phyloP scores from a whole-genome alignment of 2,888 invertebrate genomes.

The Esperia sulphurella region DNA sequence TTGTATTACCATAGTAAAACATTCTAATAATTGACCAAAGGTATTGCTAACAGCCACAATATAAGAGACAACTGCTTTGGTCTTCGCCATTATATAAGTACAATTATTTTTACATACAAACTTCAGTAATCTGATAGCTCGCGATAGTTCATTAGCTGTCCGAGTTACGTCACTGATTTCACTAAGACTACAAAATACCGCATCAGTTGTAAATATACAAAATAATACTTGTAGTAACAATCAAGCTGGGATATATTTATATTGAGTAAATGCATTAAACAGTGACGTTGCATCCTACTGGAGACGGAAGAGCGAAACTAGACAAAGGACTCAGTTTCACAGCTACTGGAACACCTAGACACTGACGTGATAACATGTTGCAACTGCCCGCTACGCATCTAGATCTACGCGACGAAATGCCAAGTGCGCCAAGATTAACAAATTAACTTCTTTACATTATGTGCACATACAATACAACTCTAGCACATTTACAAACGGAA shows the following conservation, averaged over 20 bases:
- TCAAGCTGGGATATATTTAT: slow-evolving; percentile 49
- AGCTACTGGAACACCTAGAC: slow-evolving; percentile 67
- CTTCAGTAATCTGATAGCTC: slow-evolving; percentile 41
- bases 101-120: slow-evolving; percentile 54
- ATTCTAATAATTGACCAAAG: slow-evolving; percentile 78
- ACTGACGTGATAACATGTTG: slow-evolving; percentile 53
- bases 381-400: slow-evolving; percentile 57
- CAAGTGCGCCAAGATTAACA: slow-evolving; percentile 59
- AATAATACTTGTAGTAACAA: slow-evolving; percentile 40
- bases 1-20: slow-evolving; percentile 58
- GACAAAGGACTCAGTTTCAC: slow-evolving; percentile 32
- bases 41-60: slow-evolving; percentile 71
- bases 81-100: slow-evolving; percentile 67
- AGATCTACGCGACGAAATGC: slow-evolving; percentile 56
- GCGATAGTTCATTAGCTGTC: slow-evolving; percentile 36
- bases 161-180: slow-evolving; percentile 30
- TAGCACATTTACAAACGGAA: slow-evolving; percentile 56
- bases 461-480: slow-evolving; percentile 25
- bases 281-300: slow-evolving; percentile 41
- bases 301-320: slow-evolving; percentile 42
- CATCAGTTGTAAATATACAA: slow-evolving; percentile 44
- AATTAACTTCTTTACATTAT: slow-evolving; percentile 27
- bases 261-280: slow-evolving; percentile 54
- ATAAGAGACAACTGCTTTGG: slow-evolving; percentile 65
- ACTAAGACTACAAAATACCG: slow-evolving; percentile 37